Evolutionary conservation across 2,888 invertebrate species (phyloP).

Genomic region (Priocnemis perturbator): DNA sequence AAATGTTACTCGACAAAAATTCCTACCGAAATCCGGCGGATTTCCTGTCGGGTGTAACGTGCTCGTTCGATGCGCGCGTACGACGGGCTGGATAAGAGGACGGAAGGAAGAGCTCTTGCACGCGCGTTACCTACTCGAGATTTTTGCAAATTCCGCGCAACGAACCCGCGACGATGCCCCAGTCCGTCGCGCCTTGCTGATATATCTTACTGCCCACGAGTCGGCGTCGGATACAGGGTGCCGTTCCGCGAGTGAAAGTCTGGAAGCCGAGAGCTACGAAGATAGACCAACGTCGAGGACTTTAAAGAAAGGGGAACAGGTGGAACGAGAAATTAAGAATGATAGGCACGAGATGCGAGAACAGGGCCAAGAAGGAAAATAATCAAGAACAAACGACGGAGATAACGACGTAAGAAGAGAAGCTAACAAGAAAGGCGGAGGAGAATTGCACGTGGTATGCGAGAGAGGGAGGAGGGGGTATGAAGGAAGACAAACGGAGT

Average conservation of each 20-base stretch:
- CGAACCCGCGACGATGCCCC: slow-evolving; percentile 26
- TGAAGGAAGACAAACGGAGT: slow-evolving; percentile 10
- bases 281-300: slow-evolving; percentile 5
- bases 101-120: neutral
- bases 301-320: neutral
- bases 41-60: neutral
- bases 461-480: slow-evolving; percentile 5
- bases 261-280: slow-evolving; percentile 13
- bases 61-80: neutral
- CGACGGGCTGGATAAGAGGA: neutral
- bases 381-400: slow-evolving; percentile 1
- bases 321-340: neutral
- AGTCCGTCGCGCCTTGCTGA: slow-evolving; percentile 42
- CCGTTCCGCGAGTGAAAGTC: slow-evolving; percentile 42
- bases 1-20: too few species aligned
- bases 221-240: slow-evolving; percentile 35
- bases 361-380: slow-evolving; percentile 1
- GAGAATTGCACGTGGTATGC: neutral
- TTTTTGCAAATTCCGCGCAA: slow-evolving; percentile 46
- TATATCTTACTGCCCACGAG: slow-evolving; percentile 30
- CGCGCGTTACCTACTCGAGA: slow-evolving; percentile 25
- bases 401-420: neutral
- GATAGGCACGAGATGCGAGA: neutral
- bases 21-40: neutral
- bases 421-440: neutral